A percentile compares a stretch with the other conserved stretches of the same genome.
Evolutionary conservation across 2,113 vertebrate genomes (phyloP).

Genomic region (Gymnobelideus leadbeateri): DNA sequence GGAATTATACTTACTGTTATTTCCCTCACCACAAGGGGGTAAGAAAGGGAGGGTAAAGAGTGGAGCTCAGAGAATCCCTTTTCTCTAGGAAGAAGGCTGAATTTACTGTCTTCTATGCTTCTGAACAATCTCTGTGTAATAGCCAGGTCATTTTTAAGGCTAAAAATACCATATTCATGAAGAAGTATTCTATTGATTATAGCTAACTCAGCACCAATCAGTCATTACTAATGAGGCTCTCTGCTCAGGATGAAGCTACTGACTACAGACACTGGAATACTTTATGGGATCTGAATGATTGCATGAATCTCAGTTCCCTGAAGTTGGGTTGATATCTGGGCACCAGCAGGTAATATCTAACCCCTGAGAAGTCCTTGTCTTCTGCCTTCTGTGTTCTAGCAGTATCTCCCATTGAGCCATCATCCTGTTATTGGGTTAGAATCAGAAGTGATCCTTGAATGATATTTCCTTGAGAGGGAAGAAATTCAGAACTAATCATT

Average conservation of each 20-base stretch:
- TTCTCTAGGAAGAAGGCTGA: slow-evolving; percentile 51
- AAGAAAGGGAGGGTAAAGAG: background rate
- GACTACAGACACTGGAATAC: slow-evolving; percentile 8
- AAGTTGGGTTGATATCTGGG: background rate
- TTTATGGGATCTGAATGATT: slow-evolving; percentile 34
- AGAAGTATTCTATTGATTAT: slow-evolving; percentile 63
- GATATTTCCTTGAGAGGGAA: background rate
- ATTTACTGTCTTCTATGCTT: slow-evolving; percentile 54
- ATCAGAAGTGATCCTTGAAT: background rate
- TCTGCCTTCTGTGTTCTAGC: background rate
- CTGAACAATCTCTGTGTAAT: slow-evolving; percentile 57
- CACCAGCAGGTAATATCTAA: background rate
- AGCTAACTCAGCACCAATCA: slow-evolving; percentile 44
- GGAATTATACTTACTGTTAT: background rate
- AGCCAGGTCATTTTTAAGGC: slow-evolving; percentile 74
- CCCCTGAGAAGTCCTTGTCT: background rate
- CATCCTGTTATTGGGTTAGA: slow-evolving; percentile 10
- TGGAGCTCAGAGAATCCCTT: slow-evolving; percentile 13
- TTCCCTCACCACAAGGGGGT: background rate
- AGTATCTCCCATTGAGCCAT: background rate
- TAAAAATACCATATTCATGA: slow-evolving; percentile 74
- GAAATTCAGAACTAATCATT: background rate
- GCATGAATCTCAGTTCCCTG: background rate
- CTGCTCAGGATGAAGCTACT: slow-evolving; percentile 40
- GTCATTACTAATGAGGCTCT: slow-evolving; percentile 70